Evolutionary conservation across 92 coral and sea anemone genomes (phyloP), one percentile per base, ranked within the genome.

Genomic region (Paramuricea clavata): DNA sequence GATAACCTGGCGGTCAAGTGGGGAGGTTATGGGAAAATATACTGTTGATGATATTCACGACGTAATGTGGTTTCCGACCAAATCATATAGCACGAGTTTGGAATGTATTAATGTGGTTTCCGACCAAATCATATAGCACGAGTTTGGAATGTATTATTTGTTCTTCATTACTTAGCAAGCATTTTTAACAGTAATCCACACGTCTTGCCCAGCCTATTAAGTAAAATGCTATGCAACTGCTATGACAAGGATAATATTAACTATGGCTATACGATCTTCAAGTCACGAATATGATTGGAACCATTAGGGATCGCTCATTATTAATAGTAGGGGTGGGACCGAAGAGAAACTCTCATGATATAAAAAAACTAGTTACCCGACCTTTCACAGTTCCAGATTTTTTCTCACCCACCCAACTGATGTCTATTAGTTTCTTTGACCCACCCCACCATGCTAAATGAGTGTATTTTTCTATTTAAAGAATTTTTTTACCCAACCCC

Each of bases 1-100:
- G 68, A 60, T 60, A 60, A 60, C 68, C 68, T 60, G 33, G 31
- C 68, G 68, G 68, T 60, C 68, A 60, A 60, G 68, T 60, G 0
- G 30, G 68, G 68, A 60, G 68, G 15, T 25, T 6, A 60, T 60
- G 68, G 68, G 68, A 60, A 60, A n/a, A 60, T 60, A 60, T 60
- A n/a, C n/a, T n/a, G n/a, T 52, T 52, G 6, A 6, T 21, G 61
- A 52, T 22, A 52, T 19, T 12, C 61, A 22, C 61, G 42, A 36
- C 42, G 42, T 36, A 36, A 36, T 36, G 8, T 36, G 61, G 21
- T 52, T 52, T 52, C 61, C 61, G 61, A 52, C 61, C 6, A 6
- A 52, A 6, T 16, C 22, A 52, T 16, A 60, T 22, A 60, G 32
- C 68, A 60, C 68, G 68, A 22, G 12, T 60, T n/a, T 60, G 68